These are phyloP conservation scores for Ispidina lecontei DNA, from an alignment of 2,797 vertebrate genomes.

Conservation along the genomic window DNA sequence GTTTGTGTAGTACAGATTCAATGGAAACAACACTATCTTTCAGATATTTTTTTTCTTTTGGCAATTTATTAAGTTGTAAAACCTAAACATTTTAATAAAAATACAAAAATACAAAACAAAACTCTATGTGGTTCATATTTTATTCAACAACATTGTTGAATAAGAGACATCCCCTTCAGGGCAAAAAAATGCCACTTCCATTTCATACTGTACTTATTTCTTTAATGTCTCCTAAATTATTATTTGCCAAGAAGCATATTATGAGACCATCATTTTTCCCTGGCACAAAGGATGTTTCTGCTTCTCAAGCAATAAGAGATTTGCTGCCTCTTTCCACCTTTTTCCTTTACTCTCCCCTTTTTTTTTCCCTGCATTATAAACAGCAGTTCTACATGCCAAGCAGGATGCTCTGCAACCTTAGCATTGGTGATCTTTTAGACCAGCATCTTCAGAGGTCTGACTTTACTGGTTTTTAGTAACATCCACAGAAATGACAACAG, in stretches of 20 bases:
- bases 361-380: background rate
- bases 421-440: background rate
- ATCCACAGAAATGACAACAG: slow-evolving; percentile 22
- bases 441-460: slow-evolving; percentile 16
- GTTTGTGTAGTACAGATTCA: background rate
- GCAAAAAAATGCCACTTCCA: slow-evolving; percentile 35
- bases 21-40: background rate
- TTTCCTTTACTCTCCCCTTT: background rate
- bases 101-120: slow-evolving; percentile 24
- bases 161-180: slow-evolving; percentile 32
- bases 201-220: slow-evolving; percentile 57
- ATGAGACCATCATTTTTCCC: slow-evolving; percentile 26
- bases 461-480: slow-evolving; percentile 37
- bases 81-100: slow-evolving; percentile 52
- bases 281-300: background rate
- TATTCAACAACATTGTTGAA: slow-evolving; percentile 36
- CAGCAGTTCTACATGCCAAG: slow-evolving; percentile 21
- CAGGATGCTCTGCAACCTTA: slow-evolving; percentile 30
- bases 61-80: slow-evolving; percentile 47
- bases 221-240: slow-evolving; percentile 58
- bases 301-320: background rate
- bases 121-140: slow-evolving; percentile 9
- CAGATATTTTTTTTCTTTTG: background rate
- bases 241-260: slow-evolving; percentile 62
- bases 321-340: background rate